These are phyloP conservation scores for Boulengeromyrus knoepffleri DNA, from an alignment of 2,113 vertebrate species.

Conservation along the genomic window DNA sequence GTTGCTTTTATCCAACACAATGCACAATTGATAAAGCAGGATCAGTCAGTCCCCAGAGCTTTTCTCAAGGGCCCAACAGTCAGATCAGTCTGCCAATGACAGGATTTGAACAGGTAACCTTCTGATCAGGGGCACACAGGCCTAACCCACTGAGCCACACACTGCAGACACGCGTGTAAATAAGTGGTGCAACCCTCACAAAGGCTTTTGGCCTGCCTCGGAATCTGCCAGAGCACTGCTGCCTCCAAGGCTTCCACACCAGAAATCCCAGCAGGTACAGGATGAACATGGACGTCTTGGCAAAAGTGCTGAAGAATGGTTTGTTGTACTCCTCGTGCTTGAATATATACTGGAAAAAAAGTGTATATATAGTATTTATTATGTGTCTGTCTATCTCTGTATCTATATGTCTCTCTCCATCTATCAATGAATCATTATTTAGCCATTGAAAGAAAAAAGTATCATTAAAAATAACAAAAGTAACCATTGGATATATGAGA, in stretches of 20 bases:
- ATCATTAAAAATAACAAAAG: not conserved
- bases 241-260: conserved; percentile 94
- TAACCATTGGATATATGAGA: not conserved
- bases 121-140: not conserved
- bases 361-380: conserved; percentile 20
- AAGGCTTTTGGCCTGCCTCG: conserved; percentile 70
- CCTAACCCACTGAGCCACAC: not conserved
- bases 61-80: not conserved
- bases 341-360: conserved; percentile 81
- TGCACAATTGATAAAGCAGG: not conserved
- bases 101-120: not conserved
- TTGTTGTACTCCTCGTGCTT: conserved; percentile 83
- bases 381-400: not conserved
- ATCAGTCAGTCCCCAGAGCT: not conserved
- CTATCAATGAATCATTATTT: conserved; percentile 13
- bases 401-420: not conserved
- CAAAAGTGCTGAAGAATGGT: conserved; percentile 96
- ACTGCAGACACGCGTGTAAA: not conserved
- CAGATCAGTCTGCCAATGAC: not conserved
- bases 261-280: conserved; percentile 91
- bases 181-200: conserved; percentile 64
- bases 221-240: conserved; percentile 78
- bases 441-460: not conserved
- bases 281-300: conserved; percentile 96
- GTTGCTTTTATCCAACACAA: not conserved